Base-by-base conservation (phyloP, 2,888 invertebrate genomes). In the Sinopyrophorus schimmeli region DNA sequence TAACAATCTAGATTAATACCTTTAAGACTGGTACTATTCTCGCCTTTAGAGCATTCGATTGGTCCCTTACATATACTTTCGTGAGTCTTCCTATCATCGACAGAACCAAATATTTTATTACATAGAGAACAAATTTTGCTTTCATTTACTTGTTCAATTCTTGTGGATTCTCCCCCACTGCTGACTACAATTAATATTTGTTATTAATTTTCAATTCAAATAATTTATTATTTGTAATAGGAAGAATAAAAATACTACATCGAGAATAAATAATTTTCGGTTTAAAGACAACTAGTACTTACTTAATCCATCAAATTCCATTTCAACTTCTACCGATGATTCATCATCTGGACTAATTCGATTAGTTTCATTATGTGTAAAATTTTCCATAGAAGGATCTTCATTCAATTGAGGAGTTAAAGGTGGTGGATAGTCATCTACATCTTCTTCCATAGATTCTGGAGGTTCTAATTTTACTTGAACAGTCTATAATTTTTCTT, bases 81-180 rank as follows among this genome's bases (percentile, higher is more conserved):
- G 53, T 71, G 71, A 42, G 67, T 69, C 40, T 57, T 61, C 11
- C 66, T 60, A 55, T 70, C 71, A 5, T 62, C 62, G 12, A 54
- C 41, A 37, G 50, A 65, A 49, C 67, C 66, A 56, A 71, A 69
- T 23, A 61, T 20, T 56, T 67, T 68, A 40, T 61, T 57, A 49
- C 71, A 71, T 49, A 66, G 54, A 9, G 60, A 51, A 59, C 70
- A 70, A 34, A n/a, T n/a, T n/a, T 55, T 51, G 47, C 59, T 59
- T 26, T 32, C 44, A 28, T 49, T 41, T 31, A 48, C 32, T 9
- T 14, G 31, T 3, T 11, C 5, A 5, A 9, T 5, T 23, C 23
- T 16, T 10, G 2, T 7, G 12, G 28, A 9, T 3, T 27, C 28
- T 2, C 6, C 31, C 16, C 21, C 7, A 2, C 2, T 3, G 21